Conservation (phyloP, 2,888 invertebrate species). For the Brenthis daphne region DNA sequence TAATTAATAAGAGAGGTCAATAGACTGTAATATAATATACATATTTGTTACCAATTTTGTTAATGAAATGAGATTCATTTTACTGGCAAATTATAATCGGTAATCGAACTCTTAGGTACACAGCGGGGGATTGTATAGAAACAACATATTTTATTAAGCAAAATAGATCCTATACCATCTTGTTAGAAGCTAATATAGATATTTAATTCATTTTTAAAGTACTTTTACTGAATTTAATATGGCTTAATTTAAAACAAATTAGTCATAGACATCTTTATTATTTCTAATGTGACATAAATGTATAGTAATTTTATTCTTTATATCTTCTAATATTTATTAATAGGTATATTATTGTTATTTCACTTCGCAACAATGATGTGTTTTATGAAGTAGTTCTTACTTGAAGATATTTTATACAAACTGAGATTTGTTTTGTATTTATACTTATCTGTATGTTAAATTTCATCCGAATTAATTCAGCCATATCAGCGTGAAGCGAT, state of each 20-base stretch:
- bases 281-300: constrained; percentile 13
- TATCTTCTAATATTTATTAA: neutral
- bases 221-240: constrained; percentile 12
- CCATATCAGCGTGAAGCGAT: too few species aligned
- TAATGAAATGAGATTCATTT: constrained; percentile 36
- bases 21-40: constrained; percentile 55
- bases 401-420: too few species aligned
- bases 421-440: too few species aligned
- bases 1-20: constrained; percentile 74
- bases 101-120: constrained; percentile 26
- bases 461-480: too few species aligned
- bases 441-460: too few species aligned
- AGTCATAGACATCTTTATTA: constrained; percentile 14
- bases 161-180: constrained; percentile 23
- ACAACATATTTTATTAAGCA: neutral
- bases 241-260: constrained; percentile 19
- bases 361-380: neutral
- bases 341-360: constrained; percentile 6
- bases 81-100: constrained; percentile 18
- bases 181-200: constrained; percentile 13
- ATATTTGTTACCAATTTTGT: constrained; percentile 38
- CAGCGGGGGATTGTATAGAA: constrained; percentile 14
- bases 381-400: neutral
- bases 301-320: neutral
- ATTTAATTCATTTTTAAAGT: neutral